Evolutionary conservation across 2,797 vertebrate genomes (phyloP).

Genomic region (Agapornis canus): DNA sequence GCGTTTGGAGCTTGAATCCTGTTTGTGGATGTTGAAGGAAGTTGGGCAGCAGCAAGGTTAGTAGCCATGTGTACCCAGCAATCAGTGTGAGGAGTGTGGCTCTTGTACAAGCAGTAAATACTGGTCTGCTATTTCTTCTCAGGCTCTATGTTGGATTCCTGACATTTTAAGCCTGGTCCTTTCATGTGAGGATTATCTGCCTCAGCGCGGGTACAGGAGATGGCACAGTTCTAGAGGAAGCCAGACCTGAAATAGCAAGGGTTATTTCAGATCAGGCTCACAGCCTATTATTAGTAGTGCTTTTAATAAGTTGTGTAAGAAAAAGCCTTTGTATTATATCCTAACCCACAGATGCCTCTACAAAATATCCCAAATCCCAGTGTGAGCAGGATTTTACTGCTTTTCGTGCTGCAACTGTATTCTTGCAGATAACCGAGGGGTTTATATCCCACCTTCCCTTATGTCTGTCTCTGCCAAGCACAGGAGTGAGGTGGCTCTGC

Average conservation of each 20-base stretch:
- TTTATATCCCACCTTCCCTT: not conserved
- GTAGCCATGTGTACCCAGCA: not conserved
- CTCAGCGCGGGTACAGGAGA: not conserved
- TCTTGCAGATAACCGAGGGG: not conserved
- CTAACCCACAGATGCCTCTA: not conserved
- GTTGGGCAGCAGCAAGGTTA: not conserved
- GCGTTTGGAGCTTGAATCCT: not conserved
- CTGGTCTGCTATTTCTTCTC: not conserved
- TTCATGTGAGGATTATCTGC: conserved; percentile 39
- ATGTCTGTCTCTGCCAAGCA: not conserved
- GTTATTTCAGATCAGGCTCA: conserved; percentile 26
- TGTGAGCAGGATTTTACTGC: not conserved
- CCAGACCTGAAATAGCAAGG: conserved; percentile 35
- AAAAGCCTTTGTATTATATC: conserved; percentile 23
- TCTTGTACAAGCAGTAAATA: not conserved
- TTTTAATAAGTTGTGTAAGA: conserved; percentile 45
- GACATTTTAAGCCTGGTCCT: conserved; percentile 6
- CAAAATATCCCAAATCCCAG: not conserved
- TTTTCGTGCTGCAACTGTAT: not conserved
- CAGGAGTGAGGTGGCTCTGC: not conserved
- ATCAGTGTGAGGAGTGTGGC: not conserved
- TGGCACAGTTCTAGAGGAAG: conserved; percentile 13
- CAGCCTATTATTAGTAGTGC: not conserved
- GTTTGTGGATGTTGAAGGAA: not conserved
- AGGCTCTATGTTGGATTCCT: not conserved